Conservation (phyloP, 2,888 invertebrate genomes). For the Platerodrilus igneus region DNA sequence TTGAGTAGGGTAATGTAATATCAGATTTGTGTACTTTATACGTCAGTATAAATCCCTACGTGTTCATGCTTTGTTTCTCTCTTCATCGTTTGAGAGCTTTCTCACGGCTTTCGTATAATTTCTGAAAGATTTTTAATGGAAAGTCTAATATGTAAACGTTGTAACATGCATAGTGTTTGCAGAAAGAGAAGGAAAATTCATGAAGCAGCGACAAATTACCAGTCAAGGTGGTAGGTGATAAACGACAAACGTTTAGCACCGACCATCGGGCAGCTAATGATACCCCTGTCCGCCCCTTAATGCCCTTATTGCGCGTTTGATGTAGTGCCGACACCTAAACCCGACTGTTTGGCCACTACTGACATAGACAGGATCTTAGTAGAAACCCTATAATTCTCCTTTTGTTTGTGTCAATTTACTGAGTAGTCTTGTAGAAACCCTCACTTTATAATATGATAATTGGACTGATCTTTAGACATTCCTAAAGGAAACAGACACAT, state of each 20-base stretch:
- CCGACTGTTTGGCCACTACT: constrained; percentile 23
- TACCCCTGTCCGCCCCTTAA: constrained; percentile 45
- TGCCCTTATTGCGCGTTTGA: constrained; percentile 49
- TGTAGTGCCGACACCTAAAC: constrained; percentile 44
- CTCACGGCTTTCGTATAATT: constrained; percentile 9
- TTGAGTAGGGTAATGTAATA: constrained; percentile 37
- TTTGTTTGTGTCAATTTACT: constrained; percentile 14
- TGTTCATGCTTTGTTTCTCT: constrained; percentile 21
- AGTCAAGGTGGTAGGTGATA: constrained; percentile 47
- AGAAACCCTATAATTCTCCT: constrained; percentile 14
- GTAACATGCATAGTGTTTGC: constrained; percentile 38
- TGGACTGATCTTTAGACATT: no score
- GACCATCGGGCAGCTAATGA: constrained; percentile 47
- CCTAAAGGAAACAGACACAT: no score
- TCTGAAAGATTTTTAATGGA: constrained; percentile 20
- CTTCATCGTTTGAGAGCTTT: constrained; percentile 8
- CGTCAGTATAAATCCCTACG: constrained; percentile 13
- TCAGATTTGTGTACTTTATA: constrained; percentile 31
- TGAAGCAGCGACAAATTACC: constrained; percentile 47
- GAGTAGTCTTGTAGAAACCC: constrained; percentile 12
- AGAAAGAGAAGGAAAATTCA: no score
- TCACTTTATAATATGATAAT: no score
- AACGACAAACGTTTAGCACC: constrained; percentile 44
- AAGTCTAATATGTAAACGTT: constrained; percentile 36
- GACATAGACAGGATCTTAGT: constrained; percentile 15